These are phyloP conservation scores for Rhineura floridana DNA, from an alignment of 2,113 vertebrate genomes.

Conservation along the genomic window DNA sequence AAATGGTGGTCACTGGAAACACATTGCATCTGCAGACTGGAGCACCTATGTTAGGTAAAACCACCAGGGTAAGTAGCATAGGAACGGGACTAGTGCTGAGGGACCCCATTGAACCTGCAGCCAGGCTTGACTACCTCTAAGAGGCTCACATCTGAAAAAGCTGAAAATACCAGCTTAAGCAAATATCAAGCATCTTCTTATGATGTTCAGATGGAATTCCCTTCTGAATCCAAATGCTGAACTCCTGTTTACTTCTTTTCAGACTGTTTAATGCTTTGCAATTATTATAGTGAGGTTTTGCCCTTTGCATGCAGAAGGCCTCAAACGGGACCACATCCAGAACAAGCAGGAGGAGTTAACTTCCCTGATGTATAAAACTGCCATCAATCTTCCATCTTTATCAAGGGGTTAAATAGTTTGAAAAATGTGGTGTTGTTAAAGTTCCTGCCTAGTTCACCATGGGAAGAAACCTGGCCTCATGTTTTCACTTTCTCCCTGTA, in stretches of 20 bases:
- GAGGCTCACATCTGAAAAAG: neutral
- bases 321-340: conserved; percentile 24
- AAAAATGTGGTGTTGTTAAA: conserved; percentile 22
- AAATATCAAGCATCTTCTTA: neutral
- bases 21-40: no score
- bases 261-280: neutral
- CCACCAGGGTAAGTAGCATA: no score
- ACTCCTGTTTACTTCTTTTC: neutral
- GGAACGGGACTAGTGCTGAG: neutral
- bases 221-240: neutral
- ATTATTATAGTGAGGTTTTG: neutral
- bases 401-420: conserved; percentile 2
- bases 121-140: neutral
- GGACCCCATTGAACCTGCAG: neutral
- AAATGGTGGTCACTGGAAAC: no score
- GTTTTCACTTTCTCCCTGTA: neutral
- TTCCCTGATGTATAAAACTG: conserved; percentile 17
- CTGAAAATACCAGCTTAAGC: no score
- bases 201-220: neutral
- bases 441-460: conserved; percentile 2
- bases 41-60: no score
- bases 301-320: conserved; percentile 2
- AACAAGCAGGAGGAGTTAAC: conserved; percentile 16
- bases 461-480: conserved; percentile 6
- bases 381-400: conserved; percentile 8